Evolutionary conservation across 2,888 invertebrate genomes (phyloP).

Genomic region (Cephonodes hylas): DNA sequence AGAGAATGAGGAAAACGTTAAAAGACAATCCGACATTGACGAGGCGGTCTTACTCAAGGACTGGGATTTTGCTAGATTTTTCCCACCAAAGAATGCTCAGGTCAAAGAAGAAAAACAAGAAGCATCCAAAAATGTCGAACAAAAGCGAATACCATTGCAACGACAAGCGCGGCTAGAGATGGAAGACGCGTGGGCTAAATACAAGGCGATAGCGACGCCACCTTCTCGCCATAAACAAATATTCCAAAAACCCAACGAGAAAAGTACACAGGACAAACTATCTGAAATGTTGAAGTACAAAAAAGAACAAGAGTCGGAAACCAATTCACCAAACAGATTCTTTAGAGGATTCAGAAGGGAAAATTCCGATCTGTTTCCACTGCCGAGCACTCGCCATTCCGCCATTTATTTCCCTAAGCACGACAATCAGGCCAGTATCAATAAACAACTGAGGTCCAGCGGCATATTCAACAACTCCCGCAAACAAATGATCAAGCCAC

Average conservation of each 20-base stretch:
- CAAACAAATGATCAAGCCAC: slow-evolving; percentile 74
- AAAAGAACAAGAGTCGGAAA: slow-evolving; percentile 86
- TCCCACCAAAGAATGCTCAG: slow-evolving; percentile 79
- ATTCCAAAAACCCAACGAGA: slow-evolving; percentile 59
- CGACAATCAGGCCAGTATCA: slow-evolving; percentile 69
- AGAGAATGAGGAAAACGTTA: slow-evolving; percentile 64
- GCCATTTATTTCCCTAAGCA: slow-evolving; percentile 84
- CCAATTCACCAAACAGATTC: slow-evolving; percentile 86
- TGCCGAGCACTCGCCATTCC: slow-evolving; percentile 87
- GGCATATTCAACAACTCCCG: slow-evolving; percentile 86
- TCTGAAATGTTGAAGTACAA: slow-evolving; percentile 82
- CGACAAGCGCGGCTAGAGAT: slow-evolving; percentile 72
- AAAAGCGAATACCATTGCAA: slow-evolving; percentile 63
- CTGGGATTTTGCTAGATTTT: slow-evolving; percentile 93
- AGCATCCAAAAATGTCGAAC: slow-evolving; percentile 65
- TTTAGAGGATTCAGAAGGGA: slow-evolving; percentile 90
- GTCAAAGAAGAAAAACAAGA: slow-evolving; percentile 58
- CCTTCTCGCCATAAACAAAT: slow-evolving; percentile 66
- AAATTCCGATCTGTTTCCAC: slow-evolving; percentile 91
- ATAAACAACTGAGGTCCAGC: slow-evolving; percentile 82
- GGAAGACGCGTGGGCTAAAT: slow-evolving; percentile 73
- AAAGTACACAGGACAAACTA: slow-evolving; percentile 69
- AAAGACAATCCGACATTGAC: slow-evolving; percentile 83
- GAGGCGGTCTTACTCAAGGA: slow-evolving; percentile 91
- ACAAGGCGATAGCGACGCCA: slow-evolving; percentile 69